phyloP scores from a whole-genome alignment of 2,113 vertebrate species.

The Mixornis gularis region DNA sequence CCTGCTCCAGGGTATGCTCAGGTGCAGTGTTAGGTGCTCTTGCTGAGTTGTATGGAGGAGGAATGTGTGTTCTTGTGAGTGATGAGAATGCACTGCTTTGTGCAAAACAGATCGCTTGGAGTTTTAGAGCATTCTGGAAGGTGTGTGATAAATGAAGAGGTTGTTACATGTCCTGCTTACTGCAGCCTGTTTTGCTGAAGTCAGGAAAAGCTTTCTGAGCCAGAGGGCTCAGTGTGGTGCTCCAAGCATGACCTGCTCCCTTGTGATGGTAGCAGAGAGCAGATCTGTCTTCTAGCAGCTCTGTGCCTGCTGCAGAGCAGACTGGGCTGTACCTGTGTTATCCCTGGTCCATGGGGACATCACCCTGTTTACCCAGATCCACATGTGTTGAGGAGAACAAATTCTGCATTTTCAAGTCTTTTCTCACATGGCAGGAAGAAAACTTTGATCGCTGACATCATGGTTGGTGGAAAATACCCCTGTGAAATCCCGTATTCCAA shows the following conservation, averaged over 20 bases:
- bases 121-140: neutral
- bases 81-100: neutral
- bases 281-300: neutral
- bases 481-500: neutral
- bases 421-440: neutral
- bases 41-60: neutral
- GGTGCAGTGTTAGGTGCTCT: neutral
- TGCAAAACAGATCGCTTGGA: neutral
- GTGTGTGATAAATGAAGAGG: neutral
- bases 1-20: neutral
- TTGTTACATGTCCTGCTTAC: neutral
- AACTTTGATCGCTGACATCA: neutral
- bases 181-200: neutral
- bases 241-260: neutral
- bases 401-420: neutral
- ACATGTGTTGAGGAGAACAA: accelerated
- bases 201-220: neutral
- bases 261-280: neutral
- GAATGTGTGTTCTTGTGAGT: neutral
- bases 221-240: neutral
- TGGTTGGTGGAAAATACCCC: neutral
- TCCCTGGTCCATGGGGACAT: neutral
- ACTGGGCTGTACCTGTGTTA: neutral
- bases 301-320: neutral
- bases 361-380: neutral